Base-by-base conservation (phyloP, 2,888 invertebrate species). In the Cyrtodaria siliqua region DNA sequence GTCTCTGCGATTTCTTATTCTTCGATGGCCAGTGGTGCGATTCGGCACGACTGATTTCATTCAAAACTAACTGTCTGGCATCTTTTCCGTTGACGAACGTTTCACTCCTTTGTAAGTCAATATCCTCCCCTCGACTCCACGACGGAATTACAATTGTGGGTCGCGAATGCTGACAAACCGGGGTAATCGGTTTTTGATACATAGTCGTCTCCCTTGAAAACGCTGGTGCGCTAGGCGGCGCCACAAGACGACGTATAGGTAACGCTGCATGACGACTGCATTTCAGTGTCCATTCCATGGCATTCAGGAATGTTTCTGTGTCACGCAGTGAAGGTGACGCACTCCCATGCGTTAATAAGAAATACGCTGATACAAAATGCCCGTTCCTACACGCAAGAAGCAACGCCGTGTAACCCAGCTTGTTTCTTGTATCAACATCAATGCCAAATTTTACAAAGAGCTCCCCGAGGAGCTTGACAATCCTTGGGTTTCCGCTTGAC, bases 381-480 rank as follows among this genome's bases (percentile, higher is more conserved):
- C 89, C 91, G 57, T 87, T 85, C 73, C 90, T 90, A 62, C 90
- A 90, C 3, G 92, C 91, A 56, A 92, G 74, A 40, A 92, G 72
- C 59, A 92, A 74, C 2, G 91, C 84, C 0, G 91, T 91, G 85
- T 91, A 91, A 20, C 92, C 92, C 42, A 89, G 68, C 57, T 72
- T 83, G 79, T 92, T 92, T 26, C 91, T 72, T 6, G 75, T 79
- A 79, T 92, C 92, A 27, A 89, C 78, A 33, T 87, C 85, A n/a
- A 91, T 53, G 20, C 91, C 89, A 67, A 88, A 91, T 63, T 87
- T 86, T 8, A 80, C 72, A 67, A 90, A 82, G 26, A 84, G 78
- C 9, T 87, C 85, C 0, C 82, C 77, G 6, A 90, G 68, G 26
- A 82, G 61, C 26, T 77, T 72, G 18, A 90, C 90, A 27, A 92